Percentiles rank a stretch among this genome's conserved stretches.
phyloP scores from a whole-genome alignment of 1,140 invertebrate species.

The Centruroides sculpturatus region DNA sequence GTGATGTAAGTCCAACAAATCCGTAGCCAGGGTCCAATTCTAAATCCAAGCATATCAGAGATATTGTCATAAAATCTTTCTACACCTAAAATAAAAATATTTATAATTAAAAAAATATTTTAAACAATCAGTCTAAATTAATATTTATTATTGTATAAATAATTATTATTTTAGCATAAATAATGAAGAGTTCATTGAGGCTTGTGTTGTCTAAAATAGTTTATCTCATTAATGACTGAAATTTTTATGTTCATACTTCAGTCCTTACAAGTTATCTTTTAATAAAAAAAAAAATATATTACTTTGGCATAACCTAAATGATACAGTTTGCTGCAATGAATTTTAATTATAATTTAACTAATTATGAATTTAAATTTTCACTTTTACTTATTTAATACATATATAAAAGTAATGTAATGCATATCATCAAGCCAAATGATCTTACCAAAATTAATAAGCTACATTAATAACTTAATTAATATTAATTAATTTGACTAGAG shows the following conservation, averaged over 20 bases:
- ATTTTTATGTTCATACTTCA: neutral
- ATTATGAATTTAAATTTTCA: no score
- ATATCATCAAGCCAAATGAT: no score
- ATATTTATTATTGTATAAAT: neutral
- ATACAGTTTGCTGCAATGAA: no score
- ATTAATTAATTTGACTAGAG: no score
- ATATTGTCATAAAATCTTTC: slow-evolving; percentile 50
- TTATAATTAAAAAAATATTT: neutral
- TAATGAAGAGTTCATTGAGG: neutral
- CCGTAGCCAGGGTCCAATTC: slow-evolving; percentile 33
- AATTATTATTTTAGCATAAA: neutral
- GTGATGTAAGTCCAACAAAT: slow-evolving; percentile 39
- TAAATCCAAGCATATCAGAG: slow-evolving; percentile 34
- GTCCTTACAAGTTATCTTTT: neutral
- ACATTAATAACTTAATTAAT: no score
- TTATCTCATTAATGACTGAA: no score
- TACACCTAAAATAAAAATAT: slow-evolving; percentile 28
- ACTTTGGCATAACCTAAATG: no score
- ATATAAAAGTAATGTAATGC: no score
- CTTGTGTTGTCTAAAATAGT: no score
- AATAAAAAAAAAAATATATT: neutral
- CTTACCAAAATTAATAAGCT: no score
- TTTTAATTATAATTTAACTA: no score
- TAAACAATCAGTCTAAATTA: neutral
- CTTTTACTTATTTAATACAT: no score